These are phyloP conservation scores for Cotesia congregata DNA, from an alignment of 2,888 invertebrate species.

Conservation along the genomic window DNA sequence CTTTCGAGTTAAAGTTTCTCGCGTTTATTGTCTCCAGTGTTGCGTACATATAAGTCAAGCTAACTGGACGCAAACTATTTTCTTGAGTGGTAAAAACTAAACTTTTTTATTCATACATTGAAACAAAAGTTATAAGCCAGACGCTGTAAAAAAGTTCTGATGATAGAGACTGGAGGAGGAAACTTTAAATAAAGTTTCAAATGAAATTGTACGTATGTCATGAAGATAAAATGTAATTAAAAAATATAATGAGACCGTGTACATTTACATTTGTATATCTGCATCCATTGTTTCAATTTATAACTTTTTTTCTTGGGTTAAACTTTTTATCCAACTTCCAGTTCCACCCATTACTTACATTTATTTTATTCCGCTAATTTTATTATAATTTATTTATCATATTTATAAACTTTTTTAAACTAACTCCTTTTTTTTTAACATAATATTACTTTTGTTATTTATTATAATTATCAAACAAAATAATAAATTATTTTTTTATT, in stretches of 20 bases:
- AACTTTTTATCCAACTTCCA: background rate
- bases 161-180: background rate
- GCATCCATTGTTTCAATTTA: background rate
- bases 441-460: background rate
- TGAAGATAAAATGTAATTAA: constrained; percentile 8
- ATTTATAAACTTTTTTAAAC: background rate
- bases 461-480: constrained; percentile 20
- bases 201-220: background rate
- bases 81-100: background rate
- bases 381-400: background rate
- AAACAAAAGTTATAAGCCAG: background rate
- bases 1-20: too few relatives aligned
- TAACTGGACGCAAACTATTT: constrained; percentile 9
- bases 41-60: background rate
- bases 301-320: background rate
- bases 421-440: background rate
- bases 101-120: background rate
- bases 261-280: constrained; percentile 21
- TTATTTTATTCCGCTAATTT: background rate
- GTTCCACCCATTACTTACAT: background rate
- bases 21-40: too few relatives aligned
- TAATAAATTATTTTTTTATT: background rate
- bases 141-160: background rate
- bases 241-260: background rate
- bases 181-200: constrained; percentile 13